A percentile compares a stretch with the other conserved stretches of the same genome.
Evolutionary conservation across 92 coral and sea anemone species (phyloP).

Genomic region (Virgularia gustaviana): DNA sequence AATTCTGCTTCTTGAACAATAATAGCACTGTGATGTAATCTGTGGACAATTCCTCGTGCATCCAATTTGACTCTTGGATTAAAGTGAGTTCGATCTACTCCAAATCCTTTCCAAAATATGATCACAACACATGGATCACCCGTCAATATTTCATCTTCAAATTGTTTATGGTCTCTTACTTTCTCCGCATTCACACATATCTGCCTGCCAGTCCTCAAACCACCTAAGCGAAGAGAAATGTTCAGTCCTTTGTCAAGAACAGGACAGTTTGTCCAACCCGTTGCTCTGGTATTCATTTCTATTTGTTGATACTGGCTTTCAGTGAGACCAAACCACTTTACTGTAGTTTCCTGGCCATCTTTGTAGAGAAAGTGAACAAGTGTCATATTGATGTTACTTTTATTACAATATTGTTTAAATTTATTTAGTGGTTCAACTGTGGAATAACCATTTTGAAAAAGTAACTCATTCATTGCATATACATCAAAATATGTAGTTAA

Average conservation of each 20-base stretch:
- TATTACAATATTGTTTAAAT: constrained; percentile 63
- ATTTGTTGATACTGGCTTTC: constrained; percentile 42
- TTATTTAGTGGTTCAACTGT: constrained; percentile 58
- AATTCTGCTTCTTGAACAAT: constrained; percentile 59
- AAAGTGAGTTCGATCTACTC: constrained; percentile 77
- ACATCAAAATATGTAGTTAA: constrained; percentile 78
- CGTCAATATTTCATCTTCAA: constrained; percentile 58
- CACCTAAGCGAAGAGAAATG: constrained; percentile 70
- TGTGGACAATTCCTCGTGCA: constrained; percentile 69
- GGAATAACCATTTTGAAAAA: constrained; percentile 59
- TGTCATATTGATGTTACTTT: constrained; percentile 48
- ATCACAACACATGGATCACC: constrained; percentile 67
- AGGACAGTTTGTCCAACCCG: constrained; percentile 77
- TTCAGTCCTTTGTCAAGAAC: constrained; percentile 79
- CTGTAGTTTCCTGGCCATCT: constrained; percentile 56
- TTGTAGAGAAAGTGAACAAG: constrained; percentile 75
- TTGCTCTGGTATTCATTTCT: constrained; percentile 17
- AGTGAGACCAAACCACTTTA: constrained; percentile 72
- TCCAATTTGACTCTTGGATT: constrained; percentile 54
- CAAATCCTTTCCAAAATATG: constrained; percentile 89
- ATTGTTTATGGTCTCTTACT: constrained; percentile 52
- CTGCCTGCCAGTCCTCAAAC: constrained; percentile 62
- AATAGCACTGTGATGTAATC: constrained; percentile 56
- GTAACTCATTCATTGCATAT: constrained; percentile 62
- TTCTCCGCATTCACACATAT: constrained; percentile 83